Evolutionary conservation across 2,797 vertebrate genomes (phyloP).

Genomic region (Carcharodon carcharias): DNA sequence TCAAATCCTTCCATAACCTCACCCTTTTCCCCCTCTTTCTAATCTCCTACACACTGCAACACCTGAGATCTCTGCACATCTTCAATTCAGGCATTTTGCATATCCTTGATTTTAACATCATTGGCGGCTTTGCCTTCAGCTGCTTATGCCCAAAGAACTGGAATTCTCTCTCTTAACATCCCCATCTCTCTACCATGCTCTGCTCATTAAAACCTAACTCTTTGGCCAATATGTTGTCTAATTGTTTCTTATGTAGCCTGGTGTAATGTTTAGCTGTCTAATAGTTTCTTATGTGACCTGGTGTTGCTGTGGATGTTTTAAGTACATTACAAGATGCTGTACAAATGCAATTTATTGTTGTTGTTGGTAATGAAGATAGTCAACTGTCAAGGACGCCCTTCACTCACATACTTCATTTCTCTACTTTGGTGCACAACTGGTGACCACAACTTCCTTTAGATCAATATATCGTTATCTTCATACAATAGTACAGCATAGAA

Average conservation of each 20-base stretch:
- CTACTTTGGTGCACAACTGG: background rate
- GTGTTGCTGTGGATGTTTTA: background rate
- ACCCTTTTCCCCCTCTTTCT: background rate
- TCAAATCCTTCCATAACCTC: background rate
- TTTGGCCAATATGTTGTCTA: background rate
- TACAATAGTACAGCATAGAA: background rate
- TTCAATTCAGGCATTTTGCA: background rate
- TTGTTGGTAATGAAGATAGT: background rate
- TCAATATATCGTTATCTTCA: background rate
- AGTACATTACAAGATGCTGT: background rate
- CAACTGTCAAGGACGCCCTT: background rate
- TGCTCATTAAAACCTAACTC: background rate
- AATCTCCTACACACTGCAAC: background rate
- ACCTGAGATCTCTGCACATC: background rate
- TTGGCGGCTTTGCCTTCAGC: background rate
- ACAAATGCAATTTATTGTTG: slow-evolving; percentile 9
- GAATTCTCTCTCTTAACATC: background rate
- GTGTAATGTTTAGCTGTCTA: background rate
- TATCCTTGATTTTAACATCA: background rate
- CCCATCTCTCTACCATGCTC: background rate
- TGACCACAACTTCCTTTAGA: background rate
- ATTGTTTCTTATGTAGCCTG: background rate
- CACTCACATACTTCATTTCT: background rate
- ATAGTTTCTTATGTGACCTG: background rate
- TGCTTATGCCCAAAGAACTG: background rate